Evolutionary conservation across 2,113 vertebrate species (phyloP), one percentile per base, ranked within the genome.

Genomic region (Microtus pennsylvanicus): DNA sequence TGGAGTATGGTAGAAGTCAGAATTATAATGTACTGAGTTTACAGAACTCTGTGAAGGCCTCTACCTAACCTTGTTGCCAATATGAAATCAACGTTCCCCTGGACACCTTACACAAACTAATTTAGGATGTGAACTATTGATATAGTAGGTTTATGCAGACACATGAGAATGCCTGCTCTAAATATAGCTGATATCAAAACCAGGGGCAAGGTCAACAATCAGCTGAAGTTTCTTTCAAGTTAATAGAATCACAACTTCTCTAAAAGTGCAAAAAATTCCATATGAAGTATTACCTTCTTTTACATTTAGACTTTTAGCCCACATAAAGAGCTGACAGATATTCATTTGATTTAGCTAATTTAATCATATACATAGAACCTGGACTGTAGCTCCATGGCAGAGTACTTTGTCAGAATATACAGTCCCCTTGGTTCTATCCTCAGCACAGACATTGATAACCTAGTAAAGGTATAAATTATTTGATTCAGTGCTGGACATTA

Each of bases 1-100:
- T 12, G 7, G 92, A 93, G 94, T 35, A 75, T 50, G 52, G 61
- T 17, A 77, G 82, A 92, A 97, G 14, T 88, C 58, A 96, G 80
- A 94, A 90, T 96, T 93, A 95, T 11, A 97, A 96, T 17, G 0
- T 75, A 58, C 58, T 81, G 76, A 90, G 38, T 86, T 96, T 96
- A 81, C 4, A 93, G 61, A 96, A 92, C 80, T 93, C 70, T n/a
- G n/a, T 16, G 89, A 72, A 92, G 70, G 1, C 19, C 91, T 90
- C 78, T 22, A 61, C 10, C 65, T 93, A 94, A 92, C 33, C 52
- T 96, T 75, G 61, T 95, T 97, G 89, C 61, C 70, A 87, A 74
- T 52, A 70, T 65, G 69, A 97, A 96, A 94, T 95, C 65, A 78
- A 47, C 22, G 74, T 61, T 74, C 13, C 93, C 67, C 55, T 75